Percentiles rank a stretch among this genome's conserved stretches.
Evolutionary conservation across 1,140 invertebrate genomes (phyloP).

Genomic region (Caligus rogercresseyi): DNA sequence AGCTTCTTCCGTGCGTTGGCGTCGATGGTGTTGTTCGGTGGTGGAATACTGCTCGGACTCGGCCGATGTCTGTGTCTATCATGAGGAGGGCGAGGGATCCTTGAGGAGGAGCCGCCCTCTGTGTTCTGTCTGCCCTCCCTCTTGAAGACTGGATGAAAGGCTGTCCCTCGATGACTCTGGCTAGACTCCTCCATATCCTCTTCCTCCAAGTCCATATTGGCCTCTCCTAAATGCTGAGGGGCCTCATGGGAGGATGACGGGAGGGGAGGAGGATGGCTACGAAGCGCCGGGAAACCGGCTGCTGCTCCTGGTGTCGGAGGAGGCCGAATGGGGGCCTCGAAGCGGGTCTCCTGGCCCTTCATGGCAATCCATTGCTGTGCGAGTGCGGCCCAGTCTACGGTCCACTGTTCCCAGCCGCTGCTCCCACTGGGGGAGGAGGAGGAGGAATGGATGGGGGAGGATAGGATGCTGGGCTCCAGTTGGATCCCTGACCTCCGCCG

Average conservation of each 20-base stretch:
- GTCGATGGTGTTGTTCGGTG: constrained; percentile 35
- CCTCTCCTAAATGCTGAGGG: constrained; percentile 42
- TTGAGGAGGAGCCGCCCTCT: neutral
- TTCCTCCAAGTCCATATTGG: constrained; percentile 61
- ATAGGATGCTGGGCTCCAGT: too few relatives aligned
- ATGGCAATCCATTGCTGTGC: constrained; percentile 96
- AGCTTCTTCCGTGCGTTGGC: constrained; percentile 72
- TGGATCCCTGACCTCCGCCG: too few relatives aligned
- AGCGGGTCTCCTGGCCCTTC: constrained; percentile 43
- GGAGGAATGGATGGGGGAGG: too few relatives aligned
- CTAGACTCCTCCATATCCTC: constrained; percentile 35
- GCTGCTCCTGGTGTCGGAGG: constrained; percentile 31
- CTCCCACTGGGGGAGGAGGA: too few relatives aligned
- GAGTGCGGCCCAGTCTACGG: constrained; percentile 79
- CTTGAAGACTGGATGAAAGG: too few relatives aligned
- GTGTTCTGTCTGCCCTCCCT: neutral
- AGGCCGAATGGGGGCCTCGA: constrained; percentile 14
- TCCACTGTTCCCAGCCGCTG: neutral
- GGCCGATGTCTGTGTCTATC: neutral
- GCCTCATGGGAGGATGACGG: constrained; percentile 25
- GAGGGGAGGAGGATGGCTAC: constrained; percentile 28
- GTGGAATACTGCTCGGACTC: neutral
- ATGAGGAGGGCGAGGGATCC: neutral
- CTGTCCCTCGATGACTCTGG: too few relatives aligned
- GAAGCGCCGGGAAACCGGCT: constrained; percentile 31